phyloP scores from a whole-genome alignment of 2,113 vertebrate species.

The Theristicus caerulescens region DNA sequence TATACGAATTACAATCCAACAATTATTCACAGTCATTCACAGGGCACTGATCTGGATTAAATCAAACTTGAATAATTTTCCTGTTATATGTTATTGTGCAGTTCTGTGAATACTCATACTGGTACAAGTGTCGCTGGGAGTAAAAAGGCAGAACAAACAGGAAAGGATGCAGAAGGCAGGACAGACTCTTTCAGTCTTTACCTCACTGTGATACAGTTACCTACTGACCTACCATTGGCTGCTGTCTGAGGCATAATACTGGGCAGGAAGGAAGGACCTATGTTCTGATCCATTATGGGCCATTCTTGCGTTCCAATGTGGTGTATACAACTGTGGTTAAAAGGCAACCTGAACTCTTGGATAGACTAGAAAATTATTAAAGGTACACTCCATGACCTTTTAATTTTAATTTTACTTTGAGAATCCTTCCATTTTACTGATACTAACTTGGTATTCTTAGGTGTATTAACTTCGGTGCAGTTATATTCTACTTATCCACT shows the following conservation, averaged over 20 bases:
- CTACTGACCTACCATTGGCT: background rate
- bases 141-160: background rate
- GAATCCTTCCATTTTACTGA: background rate
- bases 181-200: background rate
- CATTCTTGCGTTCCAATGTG: background rate
- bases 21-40: background rate
- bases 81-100: background rate
- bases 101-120: background rate
- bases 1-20: background rate
- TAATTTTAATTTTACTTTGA: background rate
- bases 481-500: background rate
- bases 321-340: background rate
- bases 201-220: background rate
- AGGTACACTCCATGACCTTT: background rate
- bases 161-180: background rate
- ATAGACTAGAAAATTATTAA: background rate
- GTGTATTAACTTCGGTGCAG: background rate
- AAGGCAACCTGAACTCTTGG: background rate
- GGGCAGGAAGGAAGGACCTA: background rate
- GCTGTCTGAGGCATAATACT: background rate
- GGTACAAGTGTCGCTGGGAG: background rate
- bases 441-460: background rate
- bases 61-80: background rate
- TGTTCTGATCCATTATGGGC: background rate
- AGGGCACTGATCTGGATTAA: background rate